Conservation (phyloP, 2,113 vertebrate species). For the Phyllostomus discolor region DNA sequence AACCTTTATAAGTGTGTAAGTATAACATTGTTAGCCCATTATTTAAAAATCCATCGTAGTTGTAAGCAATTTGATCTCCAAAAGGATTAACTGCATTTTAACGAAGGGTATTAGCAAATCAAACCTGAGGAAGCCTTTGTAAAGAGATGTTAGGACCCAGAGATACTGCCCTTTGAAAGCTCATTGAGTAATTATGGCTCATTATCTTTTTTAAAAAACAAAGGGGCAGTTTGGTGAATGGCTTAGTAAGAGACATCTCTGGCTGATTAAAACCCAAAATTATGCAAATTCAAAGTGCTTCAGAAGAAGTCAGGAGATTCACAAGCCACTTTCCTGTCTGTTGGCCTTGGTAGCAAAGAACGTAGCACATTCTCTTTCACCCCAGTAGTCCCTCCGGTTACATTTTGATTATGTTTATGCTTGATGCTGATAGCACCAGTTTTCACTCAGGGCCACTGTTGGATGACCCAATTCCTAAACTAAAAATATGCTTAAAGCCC, state of each 20-base stretch:
- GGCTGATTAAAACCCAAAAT: neutral
- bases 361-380: neutral
- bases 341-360: neutral
- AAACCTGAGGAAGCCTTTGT: neutral
- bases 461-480: neutral
- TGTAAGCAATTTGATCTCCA: neutral
- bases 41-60: neutral
- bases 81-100: slow-evolving; percentile 24
- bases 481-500: neutral
- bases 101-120: slow-evolving; percentile 7
- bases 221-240: neutral
- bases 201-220: neutral
- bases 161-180: neutral
- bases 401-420: neutral
- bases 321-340: neutral
- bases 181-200: neutral
- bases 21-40: neutral
- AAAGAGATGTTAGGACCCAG: neutral
- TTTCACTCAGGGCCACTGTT: neutral
- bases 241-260: neutral
- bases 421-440: neutral
- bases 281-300: neutral
- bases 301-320: neutral
- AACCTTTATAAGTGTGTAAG: neutral
- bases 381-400: neutral